phyloP scores from a whole-genome alignment of 2,797 vertebrate genomes.

The Melanogrammus aeglefinus region DNA sequence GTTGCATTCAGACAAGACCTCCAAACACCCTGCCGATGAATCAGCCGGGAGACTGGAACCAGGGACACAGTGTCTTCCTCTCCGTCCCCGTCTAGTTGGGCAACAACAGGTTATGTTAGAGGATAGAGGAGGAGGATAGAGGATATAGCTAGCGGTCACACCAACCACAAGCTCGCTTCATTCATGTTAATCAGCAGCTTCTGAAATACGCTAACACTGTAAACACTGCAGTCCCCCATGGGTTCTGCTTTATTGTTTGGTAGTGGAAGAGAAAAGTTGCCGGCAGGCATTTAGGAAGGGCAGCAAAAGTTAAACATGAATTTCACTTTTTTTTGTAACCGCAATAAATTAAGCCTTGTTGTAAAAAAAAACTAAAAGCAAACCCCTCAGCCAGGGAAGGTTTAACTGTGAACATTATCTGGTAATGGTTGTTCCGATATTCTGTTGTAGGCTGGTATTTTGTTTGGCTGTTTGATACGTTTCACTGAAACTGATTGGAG shows the following conservation, averaged over 20 bases:
- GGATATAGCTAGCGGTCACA: not conserved
- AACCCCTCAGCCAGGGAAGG: not conserved
- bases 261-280: not conserved
- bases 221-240: not conserved
- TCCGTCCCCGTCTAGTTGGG: not conserved
- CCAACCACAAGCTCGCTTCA: not conserved
- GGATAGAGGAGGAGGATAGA: not conserved
- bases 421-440: not conserved
- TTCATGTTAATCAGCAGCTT: constrained; percentile 1
- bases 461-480: not conserved
- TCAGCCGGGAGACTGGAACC: not conserved
- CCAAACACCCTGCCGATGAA: not conserved
- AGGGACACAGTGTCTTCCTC: not conserved
- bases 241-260: not conserved
- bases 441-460: not conserved
- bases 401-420: not conserved
- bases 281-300: not conserved
- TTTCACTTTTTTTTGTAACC: not conserved
- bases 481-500: not conserved
- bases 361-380: not conserved
- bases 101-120: not conserved
- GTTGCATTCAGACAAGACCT: not conserved
- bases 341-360: not conserved
- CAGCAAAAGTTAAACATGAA: not conserved
- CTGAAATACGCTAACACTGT: not conserved